Percentiles rank a stretch among this genome's conserved stretches.
Conservation (phyloP, 2,113 vertebrate genomes). For the Paralichthys olivaceus region DNA sequence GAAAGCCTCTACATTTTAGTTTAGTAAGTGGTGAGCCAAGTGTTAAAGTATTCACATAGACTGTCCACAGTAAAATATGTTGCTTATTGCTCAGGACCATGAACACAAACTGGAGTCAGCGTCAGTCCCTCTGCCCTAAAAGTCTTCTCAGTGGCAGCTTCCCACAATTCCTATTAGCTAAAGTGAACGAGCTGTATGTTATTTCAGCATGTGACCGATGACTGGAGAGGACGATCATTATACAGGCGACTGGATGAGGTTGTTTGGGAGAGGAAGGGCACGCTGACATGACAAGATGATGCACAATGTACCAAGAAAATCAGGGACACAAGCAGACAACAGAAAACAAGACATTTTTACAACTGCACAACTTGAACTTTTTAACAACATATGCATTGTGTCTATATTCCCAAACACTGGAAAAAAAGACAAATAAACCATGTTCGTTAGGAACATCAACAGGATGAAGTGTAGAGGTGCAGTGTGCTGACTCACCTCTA, state of each 20-base stretch:
- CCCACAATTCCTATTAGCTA: neutral
- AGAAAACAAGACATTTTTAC: neutral
- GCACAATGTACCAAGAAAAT: neutral
- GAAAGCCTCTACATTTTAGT: neutral
- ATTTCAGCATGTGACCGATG: neutral
- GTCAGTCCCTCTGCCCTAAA: neutral
- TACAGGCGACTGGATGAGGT: neutral
- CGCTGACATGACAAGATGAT: neutral
- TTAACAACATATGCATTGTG: neutral
- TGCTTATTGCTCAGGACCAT: neutral
- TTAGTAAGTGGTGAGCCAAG: neutral
- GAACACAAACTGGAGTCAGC: neutral
- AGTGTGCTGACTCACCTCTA: constrained; percentile 37
- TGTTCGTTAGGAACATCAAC: neutral
- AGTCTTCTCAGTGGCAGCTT: neutral
- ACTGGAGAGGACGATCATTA: neutral
- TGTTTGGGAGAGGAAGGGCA: neutral
- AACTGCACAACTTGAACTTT: neutral
- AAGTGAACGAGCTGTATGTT: neutral
- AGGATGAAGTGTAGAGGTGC: constrained; percentile 12
- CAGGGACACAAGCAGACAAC: neutral
- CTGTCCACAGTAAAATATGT: neutral
- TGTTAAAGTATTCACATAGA: too few relatives aligned
- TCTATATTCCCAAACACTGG: neutral
- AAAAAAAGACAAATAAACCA: neutral